A percentile compares a stretch with the other conserved stretches of the same genome.
These are phyloP conservation scores for Caerostris darwini DNA, from an alignment of 1,140 invertebrate genomes.

Conservation along the genomic window DNA sequence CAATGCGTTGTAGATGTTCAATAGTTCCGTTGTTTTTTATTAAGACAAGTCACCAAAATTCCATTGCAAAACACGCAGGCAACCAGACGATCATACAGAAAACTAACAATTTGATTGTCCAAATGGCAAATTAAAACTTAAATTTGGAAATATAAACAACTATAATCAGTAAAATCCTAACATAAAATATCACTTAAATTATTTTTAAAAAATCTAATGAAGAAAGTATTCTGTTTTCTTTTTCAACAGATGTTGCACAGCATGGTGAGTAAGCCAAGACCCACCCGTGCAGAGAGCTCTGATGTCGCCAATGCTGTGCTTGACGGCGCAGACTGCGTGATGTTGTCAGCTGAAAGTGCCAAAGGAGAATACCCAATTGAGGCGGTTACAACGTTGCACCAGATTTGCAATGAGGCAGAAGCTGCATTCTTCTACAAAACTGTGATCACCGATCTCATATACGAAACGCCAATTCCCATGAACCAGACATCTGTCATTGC, in stretches of 20 bases:
- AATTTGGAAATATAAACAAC: too few relatives aligned
- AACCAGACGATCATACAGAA: too few relatives aligned
- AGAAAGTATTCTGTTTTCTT: too few relatives aligned
- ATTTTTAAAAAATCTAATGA: too few relatives aligned
- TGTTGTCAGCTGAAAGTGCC: slow-evolving; percentile 98
- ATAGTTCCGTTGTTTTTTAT: too few relatives aligned
- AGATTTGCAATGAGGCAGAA: slow-evolving; percentile 98
- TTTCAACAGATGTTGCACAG: slow-evolving; percentile 92
- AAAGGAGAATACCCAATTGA: slow-evolving; percentile 88
- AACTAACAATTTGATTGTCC: too few relatives aligned
- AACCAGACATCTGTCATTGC: slow-evolving; percentile 94
- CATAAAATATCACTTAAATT: too few relatives aligned
- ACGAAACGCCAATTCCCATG: slow-evolving; percentile 88
- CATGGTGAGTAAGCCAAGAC: slow-evolving; percentile 97
- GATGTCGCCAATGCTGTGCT: slow-evolving; percentile 98
- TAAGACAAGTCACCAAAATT: too few relatives aligned
- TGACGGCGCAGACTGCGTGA: slow-evolving; percentile 98
- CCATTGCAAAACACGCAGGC: too few relatives aligned
- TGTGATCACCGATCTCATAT: slow-evolving; percentile 92
- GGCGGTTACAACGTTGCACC: slow-evolving; percentile 90
- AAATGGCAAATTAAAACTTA: too few relatives aligned
- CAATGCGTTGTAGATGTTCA: too few relatives aligned
- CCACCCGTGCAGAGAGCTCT: slow-evolving; percentile 96
- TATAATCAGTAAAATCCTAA: too few relatives aligned
- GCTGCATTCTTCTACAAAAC: slow-evolving; percentile 97